phyloP scores from a whole-genome alignment of 1,140 invertebrate genomes.

The Macrocentrus cingulum region DNA sequence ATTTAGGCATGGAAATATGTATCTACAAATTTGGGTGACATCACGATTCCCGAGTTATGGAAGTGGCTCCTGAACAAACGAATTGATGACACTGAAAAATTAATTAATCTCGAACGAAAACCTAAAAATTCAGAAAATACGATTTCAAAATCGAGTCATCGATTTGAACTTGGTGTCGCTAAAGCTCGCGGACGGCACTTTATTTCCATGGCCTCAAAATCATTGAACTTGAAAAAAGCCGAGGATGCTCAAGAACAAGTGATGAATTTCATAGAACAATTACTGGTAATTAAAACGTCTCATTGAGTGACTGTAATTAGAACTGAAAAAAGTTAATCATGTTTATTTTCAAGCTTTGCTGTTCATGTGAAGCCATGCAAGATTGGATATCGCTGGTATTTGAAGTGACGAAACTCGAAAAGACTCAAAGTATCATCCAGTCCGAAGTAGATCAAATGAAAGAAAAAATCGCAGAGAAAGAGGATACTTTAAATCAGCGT shows the following conservation, averaged over 20 bases:
- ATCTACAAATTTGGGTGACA: conserved; percentile 34
- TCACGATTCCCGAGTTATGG: conserved; percentile 44
- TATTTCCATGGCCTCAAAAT: conserved; percentile 31
- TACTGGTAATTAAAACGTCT: conserved; percentile 37
- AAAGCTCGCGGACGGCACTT: conserved; percentile 42
- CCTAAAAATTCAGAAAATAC: conserved; percentile 10
- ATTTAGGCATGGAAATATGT: conserved; percentile 44
- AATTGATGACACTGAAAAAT: conserved; percentile 35
- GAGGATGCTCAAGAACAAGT: conserved; percentile 30
- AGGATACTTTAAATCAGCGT: background rate
- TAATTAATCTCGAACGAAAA: conserved; percentile 33
- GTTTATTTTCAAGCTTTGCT: background rate
- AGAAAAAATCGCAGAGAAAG: conserved; percentile 26
- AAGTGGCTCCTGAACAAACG: conserved; percentile 40
- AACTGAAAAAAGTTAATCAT: no score
- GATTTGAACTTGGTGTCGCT: conserved; percentile 38
- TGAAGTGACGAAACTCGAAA: conserved; percentile 43
- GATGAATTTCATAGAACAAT: conserved; percentile 38
- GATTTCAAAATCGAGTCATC: conserved; percentile 16
- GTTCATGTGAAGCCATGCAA: conserved; percentile 29
- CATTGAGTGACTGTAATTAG: no score
- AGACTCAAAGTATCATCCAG: conserved; percentile 35
- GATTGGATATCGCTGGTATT: conserved; percentile 44
- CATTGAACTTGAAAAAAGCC: conserved; percentile 30
- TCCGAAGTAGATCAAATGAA: conserved; percentile 37